Evolutionary conservation across 2,797 vertebrate species (phyloP).

Genomic region (Staurois parvus): DNA sequence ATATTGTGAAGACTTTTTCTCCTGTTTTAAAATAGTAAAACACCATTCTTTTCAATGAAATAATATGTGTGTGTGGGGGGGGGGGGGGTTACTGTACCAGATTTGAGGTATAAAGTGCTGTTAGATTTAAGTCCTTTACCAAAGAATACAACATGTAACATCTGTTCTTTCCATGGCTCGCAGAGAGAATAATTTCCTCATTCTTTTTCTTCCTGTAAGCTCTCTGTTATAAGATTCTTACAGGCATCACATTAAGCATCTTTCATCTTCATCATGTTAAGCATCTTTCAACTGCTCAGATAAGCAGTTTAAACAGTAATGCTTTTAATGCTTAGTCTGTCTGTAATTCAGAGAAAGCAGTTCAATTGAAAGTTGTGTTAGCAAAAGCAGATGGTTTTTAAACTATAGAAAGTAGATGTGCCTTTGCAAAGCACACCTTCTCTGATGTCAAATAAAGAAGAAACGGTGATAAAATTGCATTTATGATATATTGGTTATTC

Average conservation of each 20-base stretch:
- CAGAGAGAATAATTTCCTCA: conserved; percentile 57
- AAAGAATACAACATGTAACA: conserved; percentile 62
- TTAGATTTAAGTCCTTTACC: conserved; percentile 54
- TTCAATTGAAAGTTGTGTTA: conserved; percentile 56
- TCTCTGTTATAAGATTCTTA: conserved; percentile 60
- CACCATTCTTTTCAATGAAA: conserved; percentile 15
- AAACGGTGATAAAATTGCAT: background rate
- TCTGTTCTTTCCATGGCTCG: conserved; percentile 57
- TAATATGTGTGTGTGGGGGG: conserved; percentile 1
- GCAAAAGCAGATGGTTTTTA: conserved; percentile 54
- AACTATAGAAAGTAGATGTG: conserved; percentile 52
- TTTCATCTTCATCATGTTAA: conserved; percentile 63
- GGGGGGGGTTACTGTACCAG: conserved; percentile 13
- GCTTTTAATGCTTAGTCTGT: conserved; percentile 60
- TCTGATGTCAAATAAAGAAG: conserved; percentile 22
- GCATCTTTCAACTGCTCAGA: conserved; percentile 62
- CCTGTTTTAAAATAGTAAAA: background rate
- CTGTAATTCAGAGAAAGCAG: conserved; percentile 59
- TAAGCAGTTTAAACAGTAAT: conserved; percentile 63
- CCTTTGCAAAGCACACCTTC: conserved; percentile 34
- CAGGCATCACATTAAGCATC: conserved; percentile 63
- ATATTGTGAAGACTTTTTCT: no score
- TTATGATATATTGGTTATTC: conserved; percentile 16
- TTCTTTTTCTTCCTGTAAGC: conserved; percentile 59
- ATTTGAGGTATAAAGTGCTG: conserved; percentile 51